Percentiles rank a stretch among this genome's conserved stretches.
phyloP scores from a whole-genome alignment of 2,888 invertebrate species.

The Poecilus cupreus region DNA sequence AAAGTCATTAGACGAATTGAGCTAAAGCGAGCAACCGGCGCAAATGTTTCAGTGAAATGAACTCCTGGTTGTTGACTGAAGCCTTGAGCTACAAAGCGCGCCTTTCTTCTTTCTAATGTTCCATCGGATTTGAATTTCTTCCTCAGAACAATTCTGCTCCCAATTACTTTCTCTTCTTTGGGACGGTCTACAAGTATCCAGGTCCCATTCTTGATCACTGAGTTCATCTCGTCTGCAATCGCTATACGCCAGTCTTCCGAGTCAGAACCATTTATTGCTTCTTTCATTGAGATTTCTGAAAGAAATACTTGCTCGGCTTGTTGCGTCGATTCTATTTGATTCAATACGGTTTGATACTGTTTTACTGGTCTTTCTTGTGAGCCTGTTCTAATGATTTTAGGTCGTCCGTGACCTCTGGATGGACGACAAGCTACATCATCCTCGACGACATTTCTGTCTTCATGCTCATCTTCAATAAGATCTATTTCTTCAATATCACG shows the following conservation, averaged over 20 bases:
- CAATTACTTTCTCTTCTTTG: slow-evolving; percentile 52
- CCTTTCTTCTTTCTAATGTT: slow-evolving; percentile 58
- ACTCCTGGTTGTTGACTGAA: slow-evolving; percentile 58
- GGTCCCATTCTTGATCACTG: not conserved
- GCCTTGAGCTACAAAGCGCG: slow-evolving; percentile 60
- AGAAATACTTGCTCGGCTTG: not conserved
- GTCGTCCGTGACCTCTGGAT: not conserved
- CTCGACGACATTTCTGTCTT: not conserved
- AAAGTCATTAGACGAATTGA: slow-evolving; percentile 63
- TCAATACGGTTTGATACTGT: not conserved
- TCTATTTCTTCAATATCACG: not conserved
- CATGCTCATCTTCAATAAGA: not conserved
- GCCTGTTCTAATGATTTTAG: not conserved
- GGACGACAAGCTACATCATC: not conserved
- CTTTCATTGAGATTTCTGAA: not conserved
- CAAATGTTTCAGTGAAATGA: slow-evolving; percentile 60
- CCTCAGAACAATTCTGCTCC: slow-evolving; percentile 57
- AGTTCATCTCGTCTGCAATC: not conserved
- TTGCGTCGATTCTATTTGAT: not conserved
- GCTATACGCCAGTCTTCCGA: not conserved
- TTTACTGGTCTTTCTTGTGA: not conserved
- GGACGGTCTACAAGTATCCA: slow-evolving; percentile 61
- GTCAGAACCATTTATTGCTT: not conserved
- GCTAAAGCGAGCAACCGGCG: slow-evolving; percentile 58
- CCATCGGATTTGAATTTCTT: slow-evolving; percentile 58